phyloP scores from a whole-genome alignment of 1,140 invertebrate species.

The Pararge aegeria region DNA sequence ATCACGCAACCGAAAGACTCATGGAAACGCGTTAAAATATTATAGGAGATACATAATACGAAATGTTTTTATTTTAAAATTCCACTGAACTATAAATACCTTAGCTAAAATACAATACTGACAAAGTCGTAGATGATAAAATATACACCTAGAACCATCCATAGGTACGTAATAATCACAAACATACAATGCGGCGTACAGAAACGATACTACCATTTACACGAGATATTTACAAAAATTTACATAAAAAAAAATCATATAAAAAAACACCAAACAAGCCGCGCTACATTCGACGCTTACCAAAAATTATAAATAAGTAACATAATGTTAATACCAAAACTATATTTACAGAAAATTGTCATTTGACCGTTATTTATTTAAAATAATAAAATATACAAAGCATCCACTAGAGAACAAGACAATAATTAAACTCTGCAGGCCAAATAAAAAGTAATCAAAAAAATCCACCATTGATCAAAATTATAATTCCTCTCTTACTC shows the following conservation, averaged over 20 bases:
- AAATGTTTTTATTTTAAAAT: constrained; percentile 1
- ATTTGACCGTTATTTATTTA: constrained; percentile 44
- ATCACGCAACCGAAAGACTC: too few relatives aligned
- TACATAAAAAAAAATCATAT: constrained; percentile 53
- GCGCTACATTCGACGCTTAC: constrained; percentile 26
- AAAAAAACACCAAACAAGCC: constrained; percentile 36
- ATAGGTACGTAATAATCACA: constrained; percentile 51
- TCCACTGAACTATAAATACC: constrained; percentile 45
- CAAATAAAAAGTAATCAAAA: background rate
- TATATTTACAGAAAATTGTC: constrained; percentile 68
- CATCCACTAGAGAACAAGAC: constrained; percentile 34
- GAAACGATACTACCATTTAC: constrained; percentile 36
- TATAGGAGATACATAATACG: too few relatives aligned
- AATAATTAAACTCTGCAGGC: background rate
- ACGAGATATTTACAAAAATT: constrained; percentile 68
- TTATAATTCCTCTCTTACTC: too few relatives aligned
- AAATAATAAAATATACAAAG: constrained; percentile 46
- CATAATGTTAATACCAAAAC: constrained; percentile 40
- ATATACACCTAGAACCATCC: constrained; percentile 48
- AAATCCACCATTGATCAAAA: background rate
- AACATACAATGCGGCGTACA: constrained; percentile 51
- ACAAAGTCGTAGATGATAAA: constrained; percentile 46
- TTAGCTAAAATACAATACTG: constrained; percentile 64
- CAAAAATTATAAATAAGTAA: constrained; percentile 58
- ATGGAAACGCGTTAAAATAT: too few relatives aligned